phyloP scores from a whole-genome alignment of 2,797 vertebrate species.

The Sebastes alutus region DNA sequence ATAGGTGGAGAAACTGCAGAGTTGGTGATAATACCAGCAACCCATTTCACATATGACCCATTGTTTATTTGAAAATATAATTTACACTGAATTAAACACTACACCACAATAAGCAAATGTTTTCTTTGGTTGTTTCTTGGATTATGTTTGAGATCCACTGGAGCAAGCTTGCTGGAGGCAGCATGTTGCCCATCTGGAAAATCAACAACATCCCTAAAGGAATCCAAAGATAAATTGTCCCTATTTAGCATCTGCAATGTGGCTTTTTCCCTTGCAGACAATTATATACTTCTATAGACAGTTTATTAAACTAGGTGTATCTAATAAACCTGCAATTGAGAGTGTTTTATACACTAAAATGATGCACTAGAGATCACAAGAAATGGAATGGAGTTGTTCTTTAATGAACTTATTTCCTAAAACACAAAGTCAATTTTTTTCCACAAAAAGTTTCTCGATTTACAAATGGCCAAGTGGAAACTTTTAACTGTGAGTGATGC shows the following conservation, averaged over 20 bases:
- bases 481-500: not conserved
- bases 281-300: not conserved
- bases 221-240: not conserved
- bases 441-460: not conserved
- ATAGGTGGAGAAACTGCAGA: not conserved
- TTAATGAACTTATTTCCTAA: not conserved
- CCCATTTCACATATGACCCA: not conserved
- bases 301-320: not conserved
- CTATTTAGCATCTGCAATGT: not conserved
- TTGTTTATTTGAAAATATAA: not conserved
- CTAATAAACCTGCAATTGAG: not conserved
- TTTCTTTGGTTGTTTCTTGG: not conserved
- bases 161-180: not conserved
- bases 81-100: not conserved
- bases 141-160: not conserved
- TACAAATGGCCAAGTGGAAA: not conserved
- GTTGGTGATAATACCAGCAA: not conserved
- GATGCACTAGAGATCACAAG: not conserved
- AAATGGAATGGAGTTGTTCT: not conserved
- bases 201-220: not conserved
- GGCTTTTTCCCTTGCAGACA: not conserved
- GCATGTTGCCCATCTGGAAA: conserved; percentile 12
- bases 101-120: not conserved
- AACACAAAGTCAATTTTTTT: not conserved
- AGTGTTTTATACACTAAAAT: not conserved